Evolutionary conservation across 1,140 invertebrate species (phyloP), one percentile per base, ranked within the genome.

Genomic region (Cheumatopsyche charites): DNA sequence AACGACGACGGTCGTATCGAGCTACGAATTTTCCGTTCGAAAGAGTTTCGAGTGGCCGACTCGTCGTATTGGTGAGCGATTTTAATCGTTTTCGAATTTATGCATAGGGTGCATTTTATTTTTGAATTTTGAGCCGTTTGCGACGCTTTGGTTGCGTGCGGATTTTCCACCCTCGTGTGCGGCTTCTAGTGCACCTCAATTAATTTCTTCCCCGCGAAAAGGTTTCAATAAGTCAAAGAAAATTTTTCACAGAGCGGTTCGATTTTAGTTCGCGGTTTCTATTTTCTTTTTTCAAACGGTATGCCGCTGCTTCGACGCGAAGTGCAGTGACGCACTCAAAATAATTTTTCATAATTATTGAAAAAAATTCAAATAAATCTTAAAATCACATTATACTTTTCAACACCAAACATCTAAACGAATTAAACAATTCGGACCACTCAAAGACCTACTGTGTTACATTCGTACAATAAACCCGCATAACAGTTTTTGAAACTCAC

Each of bases 211-310:
- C 72, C 63, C 55, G 70, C 75, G 65, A 76, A 67, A 71, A 71
- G 75, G 70, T 76, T 72, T 73, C 75, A 76, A 76, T 76, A 76
- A 73, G 68, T 76, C 75, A 76, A 76, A 71, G 72, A 72, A 72
- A 55, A 72, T 41, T 72, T 72, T 72, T 72, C 63, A 72, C 62
- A 72, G 65, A 62, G 45, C 62, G 49, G 62, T 72, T 66, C 62
- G 62, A 65, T 72, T 68, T 72, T 72, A 66, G 70, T 72, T 66
- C 43, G 70, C 49, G 62, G 43, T 47, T 66, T 72, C 62, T 47
- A 66, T 72, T 72, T 66, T 55, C 62, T 58, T 66, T 36, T 65
- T 63, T 62, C 70, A 47, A 63, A 61, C 62, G 45, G 19, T 23
- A 55, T 45, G 42, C 62, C 47, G 36, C 62, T 71, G 17, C 45